Percentiles rank a stretch among this genome's conserved stretches.
Evolutionary conservation across 2,797 vertebrate species (phyloP).

Genomic region (Enteromius anoplus): DNA sequence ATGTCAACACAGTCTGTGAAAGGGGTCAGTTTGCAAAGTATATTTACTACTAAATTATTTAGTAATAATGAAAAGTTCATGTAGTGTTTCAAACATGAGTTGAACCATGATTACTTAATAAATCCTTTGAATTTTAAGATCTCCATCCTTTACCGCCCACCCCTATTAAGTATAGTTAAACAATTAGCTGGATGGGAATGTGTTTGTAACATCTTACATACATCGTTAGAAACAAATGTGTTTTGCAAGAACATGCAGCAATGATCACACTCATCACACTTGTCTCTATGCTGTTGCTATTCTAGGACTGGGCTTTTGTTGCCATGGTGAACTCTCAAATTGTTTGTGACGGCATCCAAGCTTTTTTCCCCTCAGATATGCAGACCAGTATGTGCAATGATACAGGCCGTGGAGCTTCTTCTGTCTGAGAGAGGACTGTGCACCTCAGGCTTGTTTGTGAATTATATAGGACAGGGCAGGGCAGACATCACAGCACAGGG

Average conservation of each 20-base stretch:
- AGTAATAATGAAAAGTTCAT: not conserved
- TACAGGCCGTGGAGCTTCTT: conserved; percentile 21
- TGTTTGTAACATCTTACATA: not conserved
- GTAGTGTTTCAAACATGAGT: not conserved
- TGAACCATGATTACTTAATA: not conserved
- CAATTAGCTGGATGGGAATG: conserved; percentile 1
- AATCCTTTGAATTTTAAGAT: not conserved
- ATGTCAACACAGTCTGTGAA: not conserved
- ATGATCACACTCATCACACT: conserved; percentile 61
- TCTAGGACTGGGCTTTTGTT: conserved; percentile 71
- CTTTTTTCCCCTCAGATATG: conserved; percentile 36
- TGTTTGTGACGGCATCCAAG: conserved; percentile 62
- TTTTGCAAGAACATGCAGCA: conserved; percentile 44
- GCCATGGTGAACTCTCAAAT: conserved; percentile 69
- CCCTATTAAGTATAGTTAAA: conserved; percentile 18
- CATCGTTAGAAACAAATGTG: conserved; percentile 34
- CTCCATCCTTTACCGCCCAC: not conserved
- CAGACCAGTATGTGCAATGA: conserved; percentile 35
- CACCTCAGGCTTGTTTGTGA: conserved; percentile 34
- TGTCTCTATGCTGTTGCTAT: conserved; percentile 66
- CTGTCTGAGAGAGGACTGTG: conserved; percentile 14
- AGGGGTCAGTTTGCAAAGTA: not conserved
- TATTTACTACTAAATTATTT: not conserved
- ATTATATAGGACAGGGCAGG: conserved; percentile 40
- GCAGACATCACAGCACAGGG: conserved; percentile 9